Percentiles rank a stretch among this genome's conserved stretches.
phyloP scores from a whole-genome alignment of 2,888 invertebrate genomes.

The Linnaemya tessellans region DNA sequence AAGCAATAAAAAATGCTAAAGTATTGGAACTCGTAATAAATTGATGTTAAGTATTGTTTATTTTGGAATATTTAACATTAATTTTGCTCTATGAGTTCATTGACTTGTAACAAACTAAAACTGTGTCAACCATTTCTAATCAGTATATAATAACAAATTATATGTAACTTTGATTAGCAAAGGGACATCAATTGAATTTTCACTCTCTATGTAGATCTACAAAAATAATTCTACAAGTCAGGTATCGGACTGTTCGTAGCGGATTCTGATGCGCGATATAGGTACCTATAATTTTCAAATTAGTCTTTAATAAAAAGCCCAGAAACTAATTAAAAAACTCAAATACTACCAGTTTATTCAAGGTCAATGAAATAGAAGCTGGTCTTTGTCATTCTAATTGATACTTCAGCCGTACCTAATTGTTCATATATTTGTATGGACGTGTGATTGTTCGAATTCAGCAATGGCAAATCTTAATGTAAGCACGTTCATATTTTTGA shows the following conservation, averaged over 20 bases:
- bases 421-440: too few species aligned
- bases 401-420: conserved; percentile 43
- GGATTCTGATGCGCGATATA: too few species aligned
- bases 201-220: too few species aligned
- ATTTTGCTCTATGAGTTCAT: neutral
- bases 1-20: neutral
- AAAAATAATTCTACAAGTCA: too few species aligned
- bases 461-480: too few species aligned
- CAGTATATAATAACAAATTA: too few species aligned
- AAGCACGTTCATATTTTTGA: too few species aligned
- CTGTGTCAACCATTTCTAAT: neutral
- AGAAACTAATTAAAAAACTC: neutral
- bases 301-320: neutral
- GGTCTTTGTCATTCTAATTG: neutral
- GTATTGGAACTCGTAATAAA: conserved; percentile 3
- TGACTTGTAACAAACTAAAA: neutral
- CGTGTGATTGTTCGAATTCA: too few species aligned
- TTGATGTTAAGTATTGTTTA: conserved; percentile 18
- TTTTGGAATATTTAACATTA: neutral
- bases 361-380: conserved; percentile 62
- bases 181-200: too few species aligned
- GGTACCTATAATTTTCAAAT: too few species aligned
- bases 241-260: too few species aligned
- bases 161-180: too few species aligned
- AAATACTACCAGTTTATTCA: conserved; percentile 23